phyloP scores from a whole-genome alignment of 2,797 vertebrate genomes.

The Enteromius trimaculatus region DNA sequence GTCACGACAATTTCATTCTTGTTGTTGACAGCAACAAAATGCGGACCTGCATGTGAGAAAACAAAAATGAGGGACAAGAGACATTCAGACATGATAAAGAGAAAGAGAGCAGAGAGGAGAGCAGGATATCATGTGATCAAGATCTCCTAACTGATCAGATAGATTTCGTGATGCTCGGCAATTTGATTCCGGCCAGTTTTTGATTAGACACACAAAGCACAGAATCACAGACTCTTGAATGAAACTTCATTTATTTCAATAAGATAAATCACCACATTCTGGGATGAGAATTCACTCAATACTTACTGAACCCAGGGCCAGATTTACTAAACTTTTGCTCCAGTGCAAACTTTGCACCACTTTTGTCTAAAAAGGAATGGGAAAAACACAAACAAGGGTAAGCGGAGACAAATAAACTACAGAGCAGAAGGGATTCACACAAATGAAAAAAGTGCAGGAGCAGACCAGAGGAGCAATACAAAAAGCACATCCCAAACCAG shows the following conservation, averaged over 20 bases:
- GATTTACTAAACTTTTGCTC: conserved; percentile 79
- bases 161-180: not conserved
- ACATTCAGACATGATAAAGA: not conserved
- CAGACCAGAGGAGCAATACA: not conserved
- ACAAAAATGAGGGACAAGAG: not conserved
- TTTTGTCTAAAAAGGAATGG: conserved; percentile 82
- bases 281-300: conserved; percentile 70
- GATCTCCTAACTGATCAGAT: conserved; percentile 17
- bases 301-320: conserved; percentile 85
- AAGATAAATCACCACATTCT: conserved; percentile 38
- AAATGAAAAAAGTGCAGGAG: not conserved
- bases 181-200: not conserved
- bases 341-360: conserved; percentile 77
- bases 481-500: conserved; percentile 18
- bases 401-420: conserved; percentile 64
- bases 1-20: conserved; percentile 98
- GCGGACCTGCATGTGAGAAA: conserved; percentile 81
- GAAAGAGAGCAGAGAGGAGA: conserved; percentile 10
- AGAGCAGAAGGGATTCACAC: conserved; percentile 48
- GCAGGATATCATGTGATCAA: conserved; percentile 25
- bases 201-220: not conserved
- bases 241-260: not conserved
- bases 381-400: conserved; percentile 62
- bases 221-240: not conserved
- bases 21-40: conserved; percentile 97